Base-by-base conservation (phyloP, 2,797 vertebrate species). In the Limosa lapponica region DNA sequence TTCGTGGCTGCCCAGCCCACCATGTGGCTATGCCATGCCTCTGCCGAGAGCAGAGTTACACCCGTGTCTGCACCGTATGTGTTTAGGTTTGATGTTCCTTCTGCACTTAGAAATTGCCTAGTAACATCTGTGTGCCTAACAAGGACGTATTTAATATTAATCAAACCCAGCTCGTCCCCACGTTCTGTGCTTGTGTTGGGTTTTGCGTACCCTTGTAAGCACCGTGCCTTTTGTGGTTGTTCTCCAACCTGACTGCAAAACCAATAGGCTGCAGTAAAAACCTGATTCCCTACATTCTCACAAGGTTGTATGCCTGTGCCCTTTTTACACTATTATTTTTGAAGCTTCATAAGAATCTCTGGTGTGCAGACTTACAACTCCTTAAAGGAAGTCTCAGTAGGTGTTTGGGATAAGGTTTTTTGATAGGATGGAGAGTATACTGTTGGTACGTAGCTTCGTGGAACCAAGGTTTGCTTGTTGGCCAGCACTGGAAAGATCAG, bases 11-110 rank as follows among this genome's bases (percentile, higher is more conserved):
- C 52, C 28, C 28, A 20, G 77, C 39, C 36, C n/a, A 11, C 30
- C 6, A 11, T 0, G 0, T 23, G 14, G 17, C 70, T 57, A 1
- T 59, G 46, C 55, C 9, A 3, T 4, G 0, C 34, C 48, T 77
- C 46, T 74, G 2, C 2, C 57, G 39, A 51, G 27, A 36, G 37
- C 25, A 18, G 39, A 46, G n/a, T 54, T 73, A 11, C 24, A n/a
- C 39, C 18, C 1, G 0, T 55, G 25, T 46, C 67, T 79, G 58
- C 17, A 17, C 4, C 2, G 18, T 10, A 20, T n/a, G 8, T 34
- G 44, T 77, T 78, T 49, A 27, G 61, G 15, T 37, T 67, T 65
- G 49, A 20, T 86, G 58, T 83, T 78, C n/a, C 52, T 75, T 61
- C 65, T 69, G 44, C 54, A 4, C 49, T 61, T 79, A 61, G 80